A percentile compares a stretch with the other conserved stretches of the same genome.
These are phyloP conservation scores for Caenorhabditis virilis DNA, from an alignment of 2,888 invertebrate genomes.

Conservation along the genomic window DNA sequence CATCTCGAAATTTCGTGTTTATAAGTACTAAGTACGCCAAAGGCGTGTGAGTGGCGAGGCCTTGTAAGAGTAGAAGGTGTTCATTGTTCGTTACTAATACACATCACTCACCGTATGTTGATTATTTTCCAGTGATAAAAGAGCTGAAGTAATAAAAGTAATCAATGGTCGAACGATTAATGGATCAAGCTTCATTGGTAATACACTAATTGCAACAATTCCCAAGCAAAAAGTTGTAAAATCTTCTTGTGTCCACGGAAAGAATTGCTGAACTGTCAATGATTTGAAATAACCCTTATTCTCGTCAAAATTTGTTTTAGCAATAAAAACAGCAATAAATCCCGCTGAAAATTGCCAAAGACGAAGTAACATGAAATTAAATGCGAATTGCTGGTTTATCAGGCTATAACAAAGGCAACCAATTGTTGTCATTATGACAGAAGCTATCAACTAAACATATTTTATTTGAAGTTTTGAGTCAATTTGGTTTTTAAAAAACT, in stretches of 20 bases:
- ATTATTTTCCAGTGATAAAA: slow-evolving; percentile 8
- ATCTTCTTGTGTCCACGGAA: neutral
- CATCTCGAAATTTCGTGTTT: no score
- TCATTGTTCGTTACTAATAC: no score
- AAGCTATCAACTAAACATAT: no score
- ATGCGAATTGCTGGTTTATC: slow-evolving; percentile 13
- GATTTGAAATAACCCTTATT: neutral
- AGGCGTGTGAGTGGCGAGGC: no score
- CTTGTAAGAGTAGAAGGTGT: no score
- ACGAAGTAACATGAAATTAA: slow-evolving; percentile 35
- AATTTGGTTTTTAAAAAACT: no score
- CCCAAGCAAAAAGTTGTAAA: slow-evolving; percentile 1
- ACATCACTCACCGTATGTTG: slow-evolving; percentile 1
- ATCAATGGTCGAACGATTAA: slow-evolving; percentile 10
- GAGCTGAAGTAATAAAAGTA: slow-evolving; percentile 7
- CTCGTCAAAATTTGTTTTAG: slow-evolving; percentile 14
- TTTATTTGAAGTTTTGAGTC: no score
- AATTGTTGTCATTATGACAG: no score
- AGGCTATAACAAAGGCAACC: no score
- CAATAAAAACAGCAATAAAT: slow-evolving; percentile 19
- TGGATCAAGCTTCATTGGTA: slow-evolving; percentile 9
- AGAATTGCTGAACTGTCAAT: neutral
- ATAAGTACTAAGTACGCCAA: no score
- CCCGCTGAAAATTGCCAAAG: slow-evolving; percentile 37
- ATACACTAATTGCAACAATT: slow-evolving; percentile 4